phyloP scores from a whole-genome alignment of 2,888 invertebrate species.

The Paralinhomoeus sp. region DNA sequence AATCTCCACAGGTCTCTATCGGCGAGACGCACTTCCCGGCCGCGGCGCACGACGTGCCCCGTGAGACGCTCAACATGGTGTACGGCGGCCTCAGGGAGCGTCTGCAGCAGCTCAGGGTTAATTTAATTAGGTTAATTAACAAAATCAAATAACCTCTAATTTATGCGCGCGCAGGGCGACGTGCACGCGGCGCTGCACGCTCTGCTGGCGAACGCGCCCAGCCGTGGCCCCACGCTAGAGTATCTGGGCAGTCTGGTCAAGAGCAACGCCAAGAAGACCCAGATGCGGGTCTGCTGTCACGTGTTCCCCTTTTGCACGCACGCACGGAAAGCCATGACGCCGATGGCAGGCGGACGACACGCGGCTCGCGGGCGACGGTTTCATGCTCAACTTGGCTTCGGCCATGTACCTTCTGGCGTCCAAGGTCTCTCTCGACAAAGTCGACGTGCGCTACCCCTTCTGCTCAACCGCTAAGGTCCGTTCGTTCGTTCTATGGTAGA shows the following conservation, averaged over 20 bases:
- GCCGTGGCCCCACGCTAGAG: conserved; percentile 51
- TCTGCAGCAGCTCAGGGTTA: conserved; percentile 48
- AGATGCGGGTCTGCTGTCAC: conserved; percentile 40
- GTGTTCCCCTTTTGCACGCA: background rate
- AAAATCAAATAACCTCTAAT: background rate
- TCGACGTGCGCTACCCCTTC: conserved; percentile 69
- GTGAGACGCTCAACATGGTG: conserved; percentile 27
- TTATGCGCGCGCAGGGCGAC: conserved; percentile 32
- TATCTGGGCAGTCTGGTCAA: conserved; percentile 54
- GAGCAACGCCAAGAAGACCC: conserved; percentile 61
- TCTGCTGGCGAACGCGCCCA: conserved; percentile 53
- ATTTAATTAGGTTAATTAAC: background rate
- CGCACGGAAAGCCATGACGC: no score
- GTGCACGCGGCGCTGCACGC: conserved; percentile 60
- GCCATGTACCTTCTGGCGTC: conserved; percentile 68
- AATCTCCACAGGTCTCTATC: conserved; percentile 34
- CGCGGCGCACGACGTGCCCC: conserved; percentile 25
- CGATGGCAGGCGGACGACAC: conserved; percentile 45
- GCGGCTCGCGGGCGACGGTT: conserved; percentile 69
- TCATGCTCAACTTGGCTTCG: conserved; percentile 73
- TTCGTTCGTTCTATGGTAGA: no score
- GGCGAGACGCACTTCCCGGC: conserved; percentile 46
- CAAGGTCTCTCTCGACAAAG: conserved; percentile 60
- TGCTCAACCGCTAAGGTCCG: no score
- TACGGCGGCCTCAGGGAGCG: conserved; percentile 51